phyloP scores from a whole-genome alignment of 2,797 vertebrate genomes.

The Fringilla coelebs region DNA sequence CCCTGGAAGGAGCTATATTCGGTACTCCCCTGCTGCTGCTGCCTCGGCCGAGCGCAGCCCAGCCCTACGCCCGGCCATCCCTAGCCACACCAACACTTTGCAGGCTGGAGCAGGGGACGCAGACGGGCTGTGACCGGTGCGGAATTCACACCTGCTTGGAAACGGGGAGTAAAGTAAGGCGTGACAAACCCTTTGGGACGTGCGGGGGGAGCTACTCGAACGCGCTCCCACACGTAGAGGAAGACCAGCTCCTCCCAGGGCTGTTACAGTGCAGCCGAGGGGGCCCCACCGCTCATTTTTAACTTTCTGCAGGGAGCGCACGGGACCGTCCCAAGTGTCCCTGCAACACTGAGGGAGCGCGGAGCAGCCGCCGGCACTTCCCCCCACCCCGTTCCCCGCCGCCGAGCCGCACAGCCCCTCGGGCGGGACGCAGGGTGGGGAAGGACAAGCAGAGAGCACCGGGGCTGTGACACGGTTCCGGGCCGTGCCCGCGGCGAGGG shows the following conservation, averaged over 20 bases:
- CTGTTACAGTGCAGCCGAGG: neutral
- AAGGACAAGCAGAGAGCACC: neutral
- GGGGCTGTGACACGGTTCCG: rapidly evolving
- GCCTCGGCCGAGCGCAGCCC: neutral
- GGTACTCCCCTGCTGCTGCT: neutral
- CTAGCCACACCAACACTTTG: rapidly evolving
- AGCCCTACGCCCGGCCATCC: rapidly evolving
- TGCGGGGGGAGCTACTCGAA: neutral
- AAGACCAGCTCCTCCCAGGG: neutral
- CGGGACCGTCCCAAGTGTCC: neutral
- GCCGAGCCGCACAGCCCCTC: neutral
- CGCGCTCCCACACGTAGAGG: neutral
- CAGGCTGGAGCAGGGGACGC: neutral
- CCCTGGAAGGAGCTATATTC: neutral
- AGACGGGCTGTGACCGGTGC: rapidly evolving
- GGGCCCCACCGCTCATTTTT: neutral
- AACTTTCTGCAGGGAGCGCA: neutral
- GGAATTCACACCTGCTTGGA: neutral
- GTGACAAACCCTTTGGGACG: neutral
- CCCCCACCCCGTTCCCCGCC: rapidly evolving
- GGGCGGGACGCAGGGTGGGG: neutral
- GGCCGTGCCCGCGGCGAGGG: neutral
- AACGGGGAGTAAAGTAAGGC: neutral
- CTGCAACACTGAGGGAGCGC: neutral
- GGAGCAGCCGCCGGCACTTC: rapidly evolving